Conservation (phyloP, 2,888 invertebrate genomes). For the Mactromeris polynyma region DNA sequence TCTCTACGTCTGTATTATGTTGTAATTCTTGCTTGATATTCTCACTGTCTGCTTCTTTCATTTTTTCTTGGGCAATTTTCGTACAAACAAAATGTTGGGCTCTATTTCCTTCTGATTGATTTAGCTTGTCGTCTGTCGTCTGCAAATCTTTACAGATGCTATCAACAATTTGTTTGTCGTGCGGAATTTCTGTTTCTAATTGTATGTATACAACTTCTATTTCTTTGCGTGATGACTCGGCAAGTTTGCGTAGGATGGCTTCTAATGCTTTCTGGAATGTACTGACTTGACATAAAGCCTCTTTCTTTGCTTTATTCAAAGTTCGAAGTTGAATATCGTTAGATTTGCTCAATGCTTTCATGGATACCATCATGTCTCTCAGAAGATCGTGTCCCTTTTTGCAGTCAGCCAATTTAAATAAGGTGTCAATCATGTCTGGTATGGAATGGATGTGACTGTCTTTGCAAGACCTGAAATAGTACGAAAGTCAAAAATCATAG, state of each 20-base stretch:
- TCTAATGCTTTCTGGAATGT: background rate
- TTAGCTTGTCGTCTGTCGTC: background rate
- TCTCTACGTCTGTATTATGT: background rate
- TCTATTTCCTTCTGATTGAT: conserved; percentile 9
- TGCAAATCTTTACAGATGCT: background rate
- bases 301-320: background rate
- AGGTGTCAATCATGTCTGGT: conserved; percentile 22
- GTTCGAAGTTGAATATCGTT: background rate
- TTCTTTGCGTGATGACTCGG: background rate
- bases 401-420: conserved; percentile 5
- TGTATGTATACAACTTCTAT: background rate
- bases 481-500: background rate
- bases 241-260: background rate
- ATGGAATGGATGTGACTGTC: conserved; percentile 14
- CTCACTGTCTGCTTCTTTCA: background rate
- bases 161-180: background rate
- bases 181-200: conserved; percentile 2
- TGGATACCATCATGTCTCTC: background rate
- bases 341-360: background rate
- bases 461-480: conserved; percentile 6
- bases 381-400: background rate
- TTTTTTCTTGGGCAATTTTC: background rate
- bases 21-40: background rate
- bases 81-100: conserved; percentile 25
- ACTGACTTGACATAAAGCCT: background rate